Conservation (phyloP, 2,113 vertebrate genomes). For the Sphyrna mokarran region DNA sequence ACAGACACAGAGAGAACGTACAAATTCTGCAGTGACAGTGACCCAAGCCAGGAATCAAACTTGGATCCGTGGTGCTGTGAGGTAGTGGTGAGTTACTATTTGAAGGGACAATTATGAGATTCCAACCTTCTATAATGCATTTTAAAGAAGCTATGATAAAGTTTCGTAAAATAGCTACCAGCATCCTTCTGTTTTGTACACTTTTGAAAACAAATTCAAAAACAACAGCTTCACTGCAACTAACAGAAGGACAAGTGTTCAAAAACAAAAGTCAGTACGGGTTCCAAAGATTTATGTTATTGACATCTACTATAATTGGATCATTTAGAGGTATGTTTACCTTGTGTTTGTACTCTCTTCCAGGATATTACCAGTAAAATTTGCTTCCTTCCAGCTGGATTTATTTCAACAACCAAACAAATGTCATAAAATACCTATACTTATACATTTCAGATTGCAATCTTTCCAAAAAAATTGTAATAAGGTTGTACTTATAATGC, state of each 20-base stretch:
- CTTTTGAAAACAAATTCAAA: neutral
- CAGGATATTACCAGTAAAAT: neutral
- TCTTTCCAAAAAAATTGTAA: neutral
- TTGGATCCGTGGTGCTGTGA: no score
- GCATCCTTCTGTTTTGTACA: neutral
- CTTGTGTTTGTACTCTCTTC: neutral
- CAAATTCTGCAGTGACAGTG: no score
- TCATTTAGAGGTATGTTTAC: neutral
- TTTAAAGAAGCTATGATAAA: neutral
- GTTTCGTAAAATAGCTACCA: neutral
- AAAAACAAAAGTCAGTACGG: neutral
- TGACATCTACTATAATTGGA: neutral
- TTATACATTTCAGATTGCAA: neutral
- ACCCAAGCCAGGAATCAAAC: no score
- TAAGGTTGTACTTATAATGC: neutral
- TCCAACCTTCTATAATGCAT: neutral
- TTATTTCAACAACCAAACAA: neutral
- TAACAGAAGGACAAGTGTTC: neutral
- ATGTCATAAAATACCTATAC: neutral
- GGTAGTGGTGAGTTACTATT: neutral
- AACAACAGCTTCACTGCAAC: conserved; percentile 9
- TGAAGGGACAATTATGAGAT: neutral
- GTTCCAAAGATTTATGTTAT: neutral
- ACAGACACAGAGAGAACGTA: no score
- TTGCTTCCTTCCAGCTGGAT: neutral